Percentiles rank a stretch among this genome's conserved stretches.
phyloP scores from a whole-genome alignment of 2,113 vertebrate species.

The Pelecanus crispus region DNA sequence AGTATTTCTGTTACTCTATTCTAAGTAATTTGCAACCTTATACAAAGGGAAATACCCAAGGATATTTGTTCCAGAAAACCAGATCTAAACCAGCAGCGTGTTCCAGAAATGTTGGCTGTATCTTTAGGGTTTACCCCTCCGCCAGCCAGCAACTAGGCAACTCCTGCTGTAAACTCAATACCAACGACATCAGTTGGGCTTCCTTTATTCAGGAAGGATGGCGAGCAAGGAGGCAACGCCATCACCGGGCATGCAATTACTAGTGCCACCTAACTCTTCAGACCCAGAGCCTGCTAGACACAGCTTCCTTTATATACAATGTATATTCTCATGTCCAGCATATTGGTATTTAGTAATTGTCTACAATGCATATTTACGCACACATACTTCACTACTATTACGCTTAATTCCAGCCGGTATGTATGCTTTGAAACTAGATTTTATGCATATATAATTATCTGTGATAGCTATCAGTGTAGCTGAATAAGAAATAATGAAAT shows the following conservation, averaged over 20 bases:
- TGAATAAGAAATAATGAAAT: not conserved
- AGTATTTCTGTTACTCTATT: not conserved
- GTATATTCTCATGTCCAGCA: not conserved
- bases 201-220: not conserved
- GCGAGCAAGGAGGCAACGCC: fast-evolving
- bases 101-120: not conserved
- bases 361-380: not conserved
- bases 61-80: not conserved
- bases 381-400: not conserved
- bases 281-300: not conserved
- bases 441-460: not conserved
- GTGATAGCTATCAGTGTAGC: not conserved
- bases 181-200: fast-evolving
- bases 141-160: not conserved
- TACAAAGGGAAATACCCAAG: not conserved
- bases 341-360: not conserved
- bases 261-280: not conserved
- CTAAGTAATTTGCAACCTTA: not conserved
- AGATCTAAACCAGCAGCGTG: not conserved
- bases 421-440: not conserved
- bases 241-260: not conserved
- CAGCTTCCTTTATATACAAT: fast-evolving
- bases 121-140: not conserved
- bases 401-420: not conserved
- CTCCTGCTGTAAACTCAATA: not conserved